Evolutionary conservation across 2,888 invertebrate genomes (phyloP).

Genomic region (Melipona bicolor): DNA sequence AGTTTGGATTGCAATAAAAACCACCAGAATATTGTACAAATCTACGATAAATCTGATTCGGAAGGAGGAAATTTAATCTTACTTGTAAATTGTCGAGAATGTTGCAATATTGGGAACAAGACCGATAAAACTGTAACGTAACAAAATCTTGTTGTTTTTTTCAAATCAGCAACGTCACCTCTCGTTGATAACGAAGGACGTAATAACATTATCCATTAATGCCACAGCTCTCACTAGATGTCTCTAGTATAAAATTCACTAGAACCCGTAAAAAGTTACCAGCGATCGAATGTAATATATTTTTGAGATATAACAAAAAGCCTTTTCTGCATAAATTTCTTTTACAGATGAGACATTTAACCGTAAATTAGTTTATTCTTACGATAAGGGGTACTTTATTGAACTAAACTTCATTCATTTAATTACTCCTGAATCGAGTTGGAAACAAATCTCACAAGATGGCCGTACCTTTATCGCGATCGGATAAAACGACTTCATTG

Average conservation of each 20-base stretch:
- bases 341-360: not conserved
- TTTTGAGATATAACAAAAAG: not conserved
- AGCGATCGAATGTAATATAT: not conserved
- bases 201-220: not conserved
- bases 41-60: not conserved
- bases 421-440: not conserved
- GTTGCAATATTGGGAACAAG: not conserved
- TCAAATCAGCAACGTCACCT: conserved; percentile 26
- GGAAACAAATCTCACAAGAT: conserved; percentile 15
- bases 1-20: too few relatives aligned
- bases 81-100: not conserved
- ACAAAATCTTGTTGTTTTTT: not conserved
- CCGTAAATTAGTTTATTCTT: not conserved
- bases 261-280: not conserved
- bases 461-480: not conserved
- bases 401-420: too few relatives aligned
- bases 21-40: not conserved
- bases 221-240: not conserved
- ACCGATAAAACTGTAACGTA: not conserved
- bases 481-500: not conserved
- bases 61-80: not conserved
- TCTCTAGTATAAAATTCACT: not conserved
- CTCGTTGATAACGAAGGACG: conserved; percentile 18
- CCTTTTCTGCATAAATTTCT: not conserved
- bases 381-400: not conserved